A percentile compares a stretch with the other conserved stretches of the same genome.
These are phyloP conservation scores for Uromys caudimaculatus DNA, from an alignment of 2,797 vertebrate genomes.

Conservation along the genomic window DNA sequence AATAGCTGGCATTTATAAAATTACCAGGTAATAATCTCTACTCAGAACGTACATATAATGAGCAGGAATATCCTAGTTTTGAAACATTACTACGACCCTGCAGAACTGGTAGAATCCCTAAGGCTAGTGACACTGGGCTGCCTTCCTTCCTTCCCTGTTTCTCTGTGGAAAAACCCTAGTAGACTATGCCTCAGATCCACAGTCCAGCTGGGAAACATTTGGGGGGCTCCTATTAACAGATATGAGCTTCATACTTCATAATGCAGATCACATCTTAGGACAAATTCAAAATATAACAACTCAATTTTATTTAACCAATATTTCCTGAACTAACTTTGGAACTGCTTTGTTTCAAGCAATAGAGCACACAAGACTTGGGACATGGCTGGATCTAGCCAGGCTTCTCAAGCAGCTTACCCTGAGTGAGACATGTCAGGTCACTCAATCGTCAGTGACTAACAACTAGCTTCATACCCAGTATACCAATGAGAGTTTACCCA, in stretches of 20 bases:
- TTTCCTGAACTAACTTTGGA: not conserved
- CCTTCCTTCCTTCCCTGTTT: not conserved
- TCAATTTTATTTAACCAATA: not conserved
- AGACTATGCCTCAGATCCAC: not conserved
- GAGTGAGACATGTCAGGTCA: not conserved
- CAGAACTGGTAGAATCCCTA: not conserved
- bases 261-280: not conserved
- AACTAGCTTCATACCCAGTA: not conserved
- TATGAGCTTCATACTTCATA: not conserved
- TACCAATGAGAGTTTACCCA: not conserved
- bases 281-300: not conserved
- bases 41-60: not conserved
- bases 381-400: not conserved
- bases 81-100: not conserved
- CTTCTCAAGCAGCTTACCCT: not conserved
- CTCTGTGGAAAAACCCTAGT: not conserved
- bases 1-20: not conserved
- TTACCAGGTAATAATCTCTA: not conserved
- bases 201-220: not conserved
- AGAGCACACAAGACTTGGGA: not conserved
- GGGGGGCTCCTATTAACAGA: not conserved
- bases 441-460: not conserved
- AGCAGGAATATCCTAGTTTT: not conserved
- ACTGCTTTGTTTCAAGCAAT: not conserved
- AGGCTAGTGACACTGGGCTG: not conserved